phyloP scores from a whole-genome alignment of 2,113 vertebrate species.

The Protomyctophum bolini region DNA sequence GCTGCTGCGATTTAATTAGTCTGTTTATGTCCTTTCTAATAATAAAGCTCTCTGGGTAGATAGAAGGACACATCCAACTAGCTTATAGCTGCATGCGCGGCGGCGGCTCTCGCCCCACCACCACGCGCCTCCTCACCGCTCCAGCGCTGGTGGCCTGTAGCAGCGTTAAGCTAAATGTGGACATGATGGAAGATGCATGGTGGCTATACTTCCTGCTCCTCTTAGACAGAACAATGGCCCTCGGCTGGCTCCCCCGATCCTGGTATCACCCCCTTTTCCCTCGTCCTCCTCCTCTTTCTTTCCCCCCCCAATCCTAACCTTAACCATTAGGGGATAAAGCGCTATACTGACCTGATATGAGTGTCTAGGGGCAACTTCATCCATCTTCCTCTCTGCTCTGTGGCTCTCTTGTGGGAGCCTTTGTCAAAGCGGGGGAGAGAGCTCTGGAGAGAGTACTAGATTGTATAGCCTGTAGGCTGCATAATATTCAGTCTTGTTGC shows the following conservation, averaged over 20 bases:
- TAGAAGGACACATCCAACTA: constrained; percentile 95
- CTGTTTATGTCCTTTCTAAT: constrained; percentile 99
- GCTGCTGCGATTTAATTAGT: constrained; percentile 99
- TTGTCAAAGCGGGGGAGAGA: constrained; percentile 70
- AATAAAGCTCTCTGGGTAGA: constrained; percentile 99
- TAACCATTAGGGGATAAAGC: constrained; percentile 81
- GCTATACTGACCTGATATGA: constrained; percentile 78
- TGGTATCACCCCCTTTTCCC: constrained; percentile 60
- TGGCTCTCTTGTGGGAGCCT: constrained; percentile 75
- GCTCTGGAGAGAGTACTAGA: constrained; percentile 70
- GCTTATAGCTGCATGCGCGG: constrained; percentile 78
- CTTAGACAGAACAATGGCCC: constrained; percentile 67
- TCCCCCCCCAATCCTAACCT: constrained; percentile 74
- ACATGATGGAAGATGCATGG: constrained; percentile 74
- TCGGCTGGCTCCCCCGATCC: constrained; percentile 71
- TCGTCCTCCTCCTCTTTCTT: too few species aligned
- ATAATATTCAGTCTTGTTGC: constrained; percentile 61
- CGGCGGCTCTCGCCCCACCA: constrained; percentile 53
- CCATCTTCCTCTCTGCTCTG: constrained; percentile 74
- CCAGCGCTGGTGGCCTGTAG: constrained; percentile 84
- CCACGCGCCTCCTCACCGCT: constrained; percentile 76
- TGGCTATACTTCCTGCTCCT: constrained; percentile 68
- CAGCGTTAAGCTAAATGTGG: constrained; percentile 88
- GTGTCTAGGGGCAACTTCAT: constrained; percentile 78
- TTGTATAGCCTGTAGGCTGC: constrained; percentile 73